Conservation (phyloP, 92 coral and sea anemone genomes). For the Epizoanthus stellaris region DNA sequence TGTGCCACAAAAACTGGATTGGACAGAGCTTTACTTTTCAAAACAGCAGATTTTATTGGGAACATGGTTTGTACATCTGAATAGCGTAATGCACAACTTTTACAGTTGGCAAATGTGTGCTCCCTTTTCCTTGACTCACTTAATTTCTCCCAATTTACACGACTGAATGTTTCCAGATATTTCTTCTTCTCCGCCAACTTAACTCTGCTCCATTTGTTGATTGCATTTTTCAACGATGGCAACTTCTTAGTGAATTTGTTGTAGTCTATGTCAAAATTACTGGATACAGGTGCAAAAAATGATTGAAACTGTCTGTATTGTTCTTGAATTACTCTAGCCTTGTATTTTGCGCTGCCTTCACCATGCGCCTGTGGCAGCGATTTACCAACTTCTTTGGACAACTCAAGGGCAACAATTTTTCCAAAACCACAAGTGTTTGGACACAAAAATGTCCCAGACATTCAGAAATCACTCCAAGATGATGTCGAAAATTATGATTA, state of each 20-base stretch:
- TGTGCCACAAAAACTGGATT: conserved; percentile 34
- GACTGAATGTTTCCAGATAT: conserved; percentile 35
- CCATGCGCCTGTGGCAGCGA: background rate
- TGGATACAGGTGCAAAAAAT: background rate
- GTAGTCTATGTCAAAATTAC: conserved; percentile 16
- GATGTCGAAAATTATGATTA: too few relatives aligned
- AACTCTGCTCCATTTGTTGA: conserved; percentile 47
- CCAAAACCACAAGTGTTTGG: conserved; percentile 36
- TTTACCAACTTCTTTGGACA: conserved; percentile 6
- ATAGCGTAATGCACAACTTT: conserved; percentile 45
- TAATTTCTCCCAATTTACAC: conserved; percentile 41
- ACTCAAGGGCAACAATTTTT: conserved; percentile 10
- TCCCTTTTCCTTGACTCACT: conserved; percentile 25
- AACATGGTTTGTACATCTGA: conserved; percentile 30
- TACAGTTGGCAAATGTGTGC: conserved; percentile 49
- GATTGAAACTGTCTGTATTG: conserved; percentile 16
- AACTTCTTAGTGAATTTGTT: conserved; percentile 31
- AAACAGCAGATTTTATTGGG: conserved; percentile 36
- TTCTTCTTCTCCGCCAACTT: conserved; percentile 15
- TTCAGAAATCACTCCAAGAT: background rate
- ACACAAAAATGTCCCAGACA: conserved; percentile 37
- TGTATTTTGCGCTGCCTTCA: conserved; percentile 15
- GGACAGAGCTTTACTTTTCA: conserved; percentile 34
- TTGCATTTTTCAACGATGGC: conserved; percentile 11
- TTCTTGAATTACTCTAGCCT: background rate